phyloP scores from a whole-genome alignment of 1,140 invertebrate genomes.

The Heliothis subflexa region DNA sequence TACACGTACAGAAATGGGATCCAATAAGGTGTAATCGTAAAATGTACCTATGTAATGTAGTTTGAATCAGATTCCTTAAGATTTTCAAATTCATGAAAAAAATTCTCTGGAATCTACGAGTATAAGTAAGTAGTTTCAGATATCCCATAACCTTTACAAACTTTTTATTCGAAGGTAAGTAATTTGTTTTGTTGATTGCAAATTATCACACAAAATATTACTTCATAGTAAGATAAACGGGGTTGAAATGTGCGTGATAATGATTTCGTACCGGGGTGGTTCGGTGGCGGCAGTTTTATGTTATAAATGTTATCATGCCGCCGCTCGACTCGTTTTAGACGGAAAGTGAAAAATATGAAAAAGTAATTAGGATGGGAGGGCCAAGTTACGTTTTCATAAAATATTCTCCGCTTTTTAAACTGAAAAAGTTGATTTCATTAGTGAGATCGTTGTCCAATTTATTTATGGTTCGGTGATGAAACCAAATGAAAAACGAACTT shows the following conservation, averaged over 20 bases:
- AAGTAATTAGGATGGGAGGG: conserved; percentile 39
- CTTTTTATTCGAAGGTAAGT: neutral
- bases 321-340: conserved; percentile 18
- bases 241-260: conserved; percentile 34
- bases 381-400: conserved; percentile 17
- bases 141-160: too few relatives aligned
- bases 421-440: conserved; percentile 36
- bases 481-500: neutral
- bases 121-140: too few relatives aligned
- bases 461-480: conserved; percentile 4
- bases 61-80: neutral
- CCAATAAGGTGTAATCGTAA: neutral
- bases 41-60: neutral
- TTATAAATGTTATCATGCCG: conserved; percentile 26
- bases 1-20: neutral
- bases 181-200: conserved; percentile 12
- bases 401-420: conserved; percentile 9
- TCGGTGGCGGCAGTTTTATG: conserved; percentile 2
- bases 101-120: too few relatives aligned
- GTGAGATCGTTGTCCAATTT: conserved; percentile 20
- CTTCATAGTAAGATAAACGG: neutral
- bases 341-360: conserved; percentile 37
- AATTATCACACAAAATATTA: neutral
- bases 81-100: too few relatives aligned
- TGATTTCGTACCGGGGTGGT: conserved; percentile 10